Evolutionary conservation across 2,888 invertebrate genomes (phyloP), one percentile per base, ranked within the genome.

Genomic region (Urechis unicinctus): DNA sequence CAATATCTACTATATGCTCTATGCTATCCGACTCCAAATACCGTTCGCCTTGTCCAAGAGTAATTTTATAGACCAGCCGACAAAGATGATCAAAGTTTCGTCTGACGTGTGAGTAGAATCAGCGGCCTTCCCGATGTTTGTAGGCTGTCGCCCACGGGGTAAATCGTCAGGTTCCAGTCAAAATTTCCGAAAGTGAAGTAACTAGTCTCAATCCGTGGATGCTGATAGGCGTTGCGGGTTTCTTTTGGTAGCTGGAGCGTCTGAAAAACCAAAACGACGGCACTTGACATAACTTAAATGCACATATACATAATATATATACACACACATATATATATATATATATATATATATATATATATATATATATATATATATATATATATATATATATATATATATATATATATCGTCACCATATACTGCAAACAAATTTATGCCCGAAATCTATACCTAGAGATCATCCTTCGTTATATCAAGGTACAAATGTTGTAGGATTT

Each of bases 11-110:
- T n/a, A 69, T 56, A 55, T 72, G 70, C 28, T 71, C 72, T 3
- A 75, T 56, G 41, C 64, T 66, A 3, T 70, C 69, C 1, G 74
- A 71, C 25, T 71, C 70, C 47, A 73, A 69, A 17, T 63, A 62
- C 43, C 66, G 64, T 48, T 69, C 71, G 22, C 71, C 70, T 13
- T 57, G 58, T 1, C 74, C 73, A 1, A 89, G 78, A 0, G 71
- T 66, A 1, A 80, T 65, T 28, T 84, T 84, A 77, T 88, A 89
- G 41, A 41, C 45, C 6, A 89, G 86, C 57, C 88, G 83, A 72
- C 88, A 88, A 50, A 85, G 84, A 73, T 88, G 88, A 66, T 88
- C 88, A 71, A 88, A 88, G 47, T 88, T n/a, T 88, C n/a, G 88
- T 88, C 53, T 88, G 82, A 51, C 89, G 82, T 36, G 85, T 84